Percentiles rank a stretch among this genome's conserved stretches.
Conservation (phyloP, 2,797 vertebrate species). For the Iguana delicatissima region DNA sequence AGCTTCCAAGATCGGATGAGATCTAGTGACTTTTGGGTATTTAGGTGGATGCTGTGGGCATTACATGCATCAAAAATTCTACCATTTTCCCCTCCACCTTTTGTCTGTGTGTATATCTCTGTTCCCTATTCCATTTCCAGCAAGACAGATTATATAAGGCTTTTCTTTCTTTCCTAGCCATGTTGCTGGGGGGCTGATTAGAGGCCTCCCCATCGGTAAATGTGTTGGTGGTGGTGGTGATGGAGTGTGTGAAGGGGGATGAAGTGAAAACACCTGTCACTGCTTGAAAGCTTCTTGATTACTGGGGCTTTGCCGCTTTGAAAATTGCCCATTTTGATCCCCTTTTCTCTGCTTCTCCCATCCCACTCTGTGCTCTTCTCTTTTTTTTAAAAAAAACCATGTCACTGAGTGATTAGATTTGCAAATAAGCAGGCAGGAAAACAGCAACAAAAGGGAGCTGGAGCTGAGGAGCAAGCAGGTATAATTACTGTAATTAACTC, state of each 20-base stretch:
- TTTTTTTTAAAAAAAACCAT: slow-evolving; percentile 71
- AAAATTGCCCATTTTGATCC: slow-evolving; percentile 56
- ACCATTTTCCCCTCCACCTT: neutral
- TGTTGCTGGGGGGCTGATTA: slow-evolving; percentile 18
- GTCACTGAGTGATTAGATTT: slow-evolving; percentile 79
- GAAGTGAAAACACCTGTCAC: slow-evolving; percentile 44
- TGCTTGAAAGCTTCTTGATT: slow-evolving; percentile 48
- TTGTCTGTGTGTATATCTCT: neutral
- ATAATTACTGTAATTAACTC: slow-evolving; percentile 91
- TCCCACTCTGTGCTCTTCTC: slow-evolving; percentile 62
- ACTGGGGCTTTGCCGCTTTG: slow-evolving; percentile 21
- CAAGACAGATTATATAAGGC: slow-evolving; percentile 5
- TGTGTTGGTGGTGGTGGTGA: neutral
- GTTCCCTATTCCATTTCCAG: neutral
- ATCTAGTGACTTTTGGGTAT: too few relatives aligned
- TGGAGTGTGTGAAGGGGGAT: neutral
- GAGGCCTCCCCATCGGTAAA: slow-evolving; percentile 22
- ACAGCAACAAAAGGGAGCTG: slow-evolving; percentile 80
- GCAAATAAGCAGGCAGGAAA: slow-evolving; percentile 85
- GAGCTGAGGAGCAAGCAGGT: slow-evolving; percentile 79
- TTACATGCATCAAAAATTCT: neutral
- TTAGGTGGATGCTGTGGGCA: neutral
- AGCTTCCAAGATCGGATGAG: too few relatives aligned
- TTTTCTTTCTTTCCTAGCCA: slow-evolving; percentile 16
- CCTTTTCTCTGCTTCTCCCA: slow-evolving; percentile 62